Percentiles rank a stretch among this genome's conserved stretches.
phyloP scores from a whole-genome alignment of 2,797 vertebrate genomes.

The Sebastes matsubarae region DNA sequence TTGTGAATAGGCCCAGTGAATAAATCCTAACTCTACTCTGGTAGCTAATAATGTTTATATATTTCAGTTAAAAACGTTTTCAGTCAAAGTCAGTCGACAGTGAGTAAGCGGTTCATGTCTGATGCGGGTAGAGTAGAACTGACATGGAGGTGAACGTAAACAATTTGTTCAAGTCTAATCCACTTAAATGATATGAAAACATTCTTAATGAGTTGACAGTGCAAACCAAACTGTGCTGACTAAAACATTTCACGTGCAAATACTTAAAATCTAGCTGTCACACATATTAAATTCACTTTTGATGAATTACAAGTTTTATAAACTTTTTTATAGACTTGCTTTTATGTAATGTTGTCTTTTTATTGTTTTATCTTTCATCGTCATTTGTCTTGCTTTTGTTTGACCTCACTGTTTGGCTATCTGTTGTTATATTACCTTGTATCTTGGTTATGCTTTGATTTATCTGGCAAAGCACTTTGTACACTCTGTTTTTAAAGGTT shows the following conservation, averaged over 20 bases:
- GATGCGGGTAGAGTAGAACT: background rate
- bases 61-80: background rate
- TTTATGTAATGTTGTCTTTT: too few species aligned
- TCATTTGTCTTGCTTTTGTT: too few species aligned
- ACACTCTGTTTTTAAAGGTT: too few species aligned
- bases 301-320: background rate
- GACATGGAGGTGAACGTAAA: background rate
- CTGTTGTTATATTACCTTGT: too few species aligned
- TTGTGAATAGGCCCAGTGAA: background rate
- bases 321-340: too few species aligned
- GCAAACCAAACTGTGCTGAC: background rate
- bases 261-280: background rate
- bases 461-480: too few species aligned
- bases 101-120: background rate
- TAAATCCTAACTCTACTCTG: background rate
- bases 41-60: background rate
- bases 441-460: too few species aligned
- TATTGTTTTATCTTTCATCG: too few species aligned
- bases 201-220: background rate
- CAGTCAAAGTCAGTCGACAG: background rate
- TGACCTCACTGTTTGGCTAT: too few species aligned
- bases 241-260: background rate
- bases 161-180: background rate
- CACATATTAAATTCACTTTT: background rate
- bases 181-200: background rate